These are phyloP conservation scores for Manis crassicaudata DNA, from an alignment of 2,797 vertebrate genomes.

Conservation along the genomic window DNA sequence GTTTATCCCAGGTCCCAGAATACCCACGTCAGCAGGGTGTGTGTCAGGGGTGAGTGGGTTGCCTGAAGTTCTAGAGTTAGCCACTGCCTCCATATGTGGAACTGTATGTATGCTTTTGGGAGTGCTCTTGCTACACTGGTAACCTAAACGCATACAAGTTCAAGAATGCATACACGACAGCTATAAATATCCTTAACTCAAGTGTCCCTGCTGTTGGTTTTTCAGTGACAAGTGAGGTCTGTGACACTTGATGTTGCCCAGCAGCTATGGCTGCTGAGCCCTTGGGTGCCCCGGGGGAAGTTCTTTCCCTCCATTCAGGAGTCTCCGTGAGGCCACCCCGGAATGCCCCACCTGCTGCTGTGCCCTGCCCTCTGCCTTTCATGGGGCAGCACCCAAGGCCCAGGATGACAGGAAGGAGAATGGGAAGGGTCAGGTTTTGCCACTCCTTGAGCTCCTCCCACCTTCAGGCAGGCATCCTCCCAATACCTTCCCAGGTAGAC, in stretches of 20 bases:
- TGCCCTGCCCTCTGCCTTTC: neutral
- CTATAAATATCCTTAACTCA: slow-evolving; percentile 68
- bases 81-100: neutral
- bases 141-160: neutral
- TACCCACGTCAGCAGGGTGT: neutral
- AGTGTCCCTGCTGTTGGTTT: slow-evolving; percentile 18
- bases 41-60: slow-evolving; percentile 43
- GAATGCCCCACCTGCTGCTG: neutral
- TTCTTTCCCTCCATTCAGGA: slow-evolving; percentile 42
- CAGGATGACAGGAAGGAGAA: neutral
- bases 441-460: neutral
- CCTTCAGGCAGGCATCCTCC: neutral
- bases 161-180: neutral
- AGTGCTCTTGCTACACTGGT: neutral
- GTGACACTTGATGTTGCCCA: slow-evolving; percentile 48
- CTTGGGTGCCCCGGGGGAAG: neutral
- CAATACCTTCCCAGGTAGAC: neutral
- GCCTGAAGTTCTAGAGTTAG: slow-evolving; percentile 50
- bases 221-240: slow-evolving; percentile 63
- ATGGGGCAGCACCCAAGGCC: neutral
- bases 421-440: neutral
- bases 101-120: neutral
- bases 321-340: neutral
- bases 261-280: slow-evolving; percentile 50
- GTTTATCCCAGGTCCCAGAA: slow-evolving; percentile 55